phyloP scores from a whole-genome alignment of 1,140 invertebrate genomes.

The Drosophila sturtevanti region DNA sequence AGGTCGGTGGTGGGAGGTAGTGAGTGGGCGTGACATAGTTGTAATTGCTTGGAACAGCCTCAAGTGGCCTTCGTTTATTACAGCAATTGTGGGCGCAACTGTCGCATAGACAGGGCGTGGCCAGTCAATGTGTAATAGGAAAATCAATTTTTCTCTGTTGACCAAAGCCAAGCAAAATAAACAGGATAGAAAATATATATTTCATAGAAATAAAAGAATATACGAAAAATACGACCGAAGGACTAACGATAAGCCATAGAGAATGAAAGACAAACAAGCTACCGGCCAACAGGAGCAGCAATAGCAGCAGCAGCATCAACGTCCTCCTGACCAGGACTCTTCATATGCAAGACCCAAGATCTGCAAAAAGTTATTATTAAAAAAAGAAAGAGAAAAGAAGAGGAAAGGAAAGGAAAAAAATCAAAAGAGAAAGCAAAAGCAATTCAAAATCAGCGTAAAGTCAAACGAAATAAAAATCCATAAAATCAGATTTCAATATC shows the following conservation, averaged over 20 bases:
- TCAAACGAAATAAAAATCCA: slow-evolving; percentile 78
- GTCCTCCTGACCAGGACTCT: slow-evolving; percentile 13
- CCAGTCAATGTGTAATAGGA: slow-evolving; percentile 27
- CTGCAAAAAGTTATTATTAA: slow-evolving; percentile 62
- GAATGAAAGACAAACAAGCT: slow-evolving; percentile 65
- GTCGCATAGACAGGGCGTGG: slow-evolving; percentile 15
- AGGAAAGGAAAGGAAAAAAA: not conserved
- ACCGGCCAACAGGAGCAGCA: slow-evolving; percentile 15
- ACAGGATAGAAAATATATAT: slow-evolving; percentile 33
- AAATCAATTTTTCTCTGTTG: slow-evolving; percentile 80
- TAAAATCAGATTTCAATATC: slow-evolving; percentile 80
- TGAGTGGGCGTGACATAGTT: not conserved
- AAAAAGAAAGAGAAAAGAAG: slow-evolving; percentile 29
- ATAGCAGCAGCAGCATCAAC: no score
- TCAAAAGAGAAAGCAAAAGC: no score
- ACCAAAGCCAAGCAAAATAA: slow-evolving; percentile 62
- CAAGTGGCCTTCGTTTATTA: slow-evolving; percentile 1
- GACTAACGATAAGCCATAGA: slow-evolving; percentile 10
- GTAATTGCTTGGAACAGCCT: slow-evolving; percentile 34
- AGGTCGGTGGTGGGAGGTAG: not conserved
- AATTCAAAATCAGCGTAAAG: slow-evolving; percentile 77
- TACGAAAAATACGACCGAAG: slow-evolving; percentile 10
- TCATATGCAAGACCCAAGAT: slow-evolving; percentile 12
- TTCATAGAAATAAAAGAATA: slow-evolving; percentile 60
- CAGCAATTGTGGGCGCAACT: slow-evolving; percentile 13